These are phyloP conservation scores for Drosophila tanythrix DNA, from an alignment of 2,888 invertebrate species.

Conservation along the genomic window DNA sequence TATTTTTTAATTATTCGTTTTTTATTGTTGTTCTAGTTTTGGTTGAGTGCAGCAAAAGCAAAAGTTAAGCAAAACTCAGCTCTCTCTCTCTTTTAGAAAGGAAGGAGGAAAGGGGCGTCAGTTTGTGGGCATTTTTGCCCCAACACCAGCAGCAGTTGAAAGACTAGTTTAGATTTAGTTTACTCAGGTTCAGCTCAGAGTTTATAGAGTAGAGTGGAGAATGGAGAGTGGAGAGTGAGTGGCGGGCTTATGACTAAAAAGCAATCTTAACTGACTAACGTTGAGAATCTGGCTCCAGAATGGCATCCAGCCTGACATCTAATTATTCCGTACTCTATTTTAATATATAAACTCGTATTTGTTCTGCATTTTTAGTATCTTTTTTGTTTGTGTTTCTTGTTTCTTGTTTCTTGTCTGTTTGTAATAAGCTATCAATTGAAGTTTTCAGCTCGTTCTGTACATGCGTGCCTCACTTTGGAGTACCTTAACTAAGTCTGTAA, in stretches of 20 bases:
- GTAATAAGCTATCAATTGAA: slow-evolving; percentile 19
- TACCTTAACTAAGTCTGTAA: slow-evolving; percentile 38
- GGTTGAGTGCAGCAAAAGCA: slow-evolving; percentile 45
- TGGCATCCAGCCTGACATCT: slow-evolving; percentile 8
- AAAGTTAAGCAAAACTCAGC: slow-evolving; percentile 30
- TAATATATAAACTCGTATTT: slow-evolving; percentile 18
- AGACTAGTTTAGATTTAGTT: slow-evolving; percentile 6
- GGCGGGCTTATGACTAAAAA: slow-evolving; percentile 52
- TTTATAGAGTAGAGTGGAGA: slow-evolving; percentile 7
- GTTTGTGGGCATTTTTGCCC: slow-evolving; percentile 27
- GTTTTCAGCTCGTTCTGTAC: slow-evolving; percentile 45
- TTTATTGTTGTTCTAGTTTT: slow-evolving; percentile 1
- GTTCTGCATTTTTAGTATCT: background rate
- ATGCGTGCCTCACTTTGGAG: slow-evolving; percentile 67
- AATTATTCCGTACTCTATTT: slow-evolving; percentile 19
- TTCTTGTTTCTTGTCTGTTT: slow-evolving; percentile 10
- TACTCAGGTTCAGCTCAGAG: background rate
- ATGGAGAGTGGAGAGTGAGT: slow-evolving; percentile 1
- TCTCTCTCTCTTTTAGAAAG: slow-evolving; percentile 5
- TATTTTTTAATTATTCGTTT: slow-evolving; percentile 38
- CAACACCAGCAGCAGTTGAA: slow-evolving; percentile 31
- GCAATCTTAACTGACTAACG: slow-evolving; percentile 61
- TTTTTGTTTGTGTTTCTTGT: background rate
- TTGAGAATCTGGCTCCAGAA: slow-evolving; percentile 24
- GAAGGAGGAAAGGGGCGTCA: slow-evolving; percentile 29